phyloP scores from a whole-genome alignment of 64 coral and sea anemone species.

The Montipora cactus region DNA sequence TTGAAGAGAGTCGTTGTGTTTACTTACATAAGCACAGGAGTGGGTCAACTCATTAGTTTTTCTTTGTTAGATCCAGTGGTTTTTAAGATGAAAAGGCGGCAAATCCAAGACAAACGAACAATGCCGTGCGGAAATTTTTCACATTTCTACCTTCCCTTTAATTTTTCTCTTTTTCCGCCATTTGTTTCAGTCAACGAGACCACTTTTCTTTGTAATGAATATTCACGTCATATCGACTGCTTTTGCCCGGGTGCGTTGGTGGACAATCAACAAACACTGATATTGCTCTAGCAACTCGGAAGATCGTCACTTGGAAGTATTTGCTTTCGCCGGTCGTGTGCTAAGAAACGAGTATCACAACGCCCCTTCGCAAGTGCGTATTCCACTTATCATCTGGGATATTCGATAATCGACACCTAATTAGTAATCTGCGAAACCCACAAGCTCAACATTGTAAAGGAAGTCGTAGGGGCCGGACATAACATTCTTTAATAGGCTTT shows the following conservation, averaged over 20 bases:
- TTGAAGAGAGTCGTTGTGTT: slow-evolving; percentile 21
- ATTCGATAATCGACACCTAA: slow-evolving; percentile 18
- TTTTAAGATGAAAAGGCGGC: background rate
- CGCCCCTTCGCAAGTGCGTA: background rate
- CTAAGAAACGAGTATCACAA: slow-evolving; percentile 22
- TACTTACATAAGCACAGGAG: slow-evolving; percentile 5
- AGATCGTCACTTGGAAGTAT: slow-evolving; percentile 49
- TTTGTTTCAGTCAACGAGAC: background rate
- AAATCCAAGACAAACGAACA: background rate
- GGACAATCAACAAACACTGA: slow-evolving; percentile 45
- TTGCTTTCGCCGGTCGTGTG: slow-evolving; percentile 53
- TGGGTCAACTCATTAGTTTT: slow-evolving; percentile 16
- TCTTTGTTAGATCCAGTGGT: background rate
- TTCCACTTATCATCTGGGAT: slow-evolving; percentile 7
- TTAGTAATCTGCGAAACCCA: slow-evolving; percentile 28
- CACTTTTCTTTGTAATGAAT: background rate
- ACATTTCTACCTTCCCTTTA: background rate
- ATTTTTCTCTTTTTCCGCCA: background rate
- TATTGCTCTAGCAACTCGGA: background rate
- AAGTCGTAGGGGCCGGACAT: background rate
- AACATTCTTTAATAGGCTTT: background rate
- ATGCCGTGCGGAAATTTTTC: background rate
- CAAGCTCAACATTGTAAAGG: slow-evolving; percentile 5
- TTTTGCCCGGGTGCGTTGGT: background rate
- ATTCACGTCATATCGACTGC: background rate